Conservation (phyloP, 92 coral and sea anemone species). For the Micromussa lordhowensis region DNA sequence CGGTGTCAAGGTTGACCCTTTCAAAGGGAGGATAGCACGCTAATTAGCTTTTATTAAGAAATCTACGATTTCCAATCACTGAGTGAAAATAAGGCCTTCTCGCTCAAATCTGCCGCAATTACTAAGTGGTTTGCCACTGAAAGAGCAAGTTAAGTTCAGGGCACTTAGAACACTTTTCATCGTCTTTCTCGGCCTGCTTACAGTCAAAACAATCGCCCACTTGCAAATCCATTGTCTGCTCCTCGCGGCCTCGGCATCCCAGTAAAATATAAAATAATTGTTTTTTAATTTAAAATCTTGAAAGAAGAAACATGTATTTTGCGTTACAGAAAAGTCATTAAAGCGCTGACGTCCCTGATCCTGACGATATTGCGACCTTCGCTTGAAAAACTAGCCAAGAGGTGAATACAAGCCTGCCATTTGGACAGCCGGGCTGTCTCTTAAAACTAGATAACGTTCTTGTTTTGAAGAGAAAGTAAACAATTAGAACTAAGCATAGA, state of each 20-base stretch:
- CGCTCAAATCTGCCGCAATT: neutral
- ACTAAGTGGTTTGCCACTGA: neutral
- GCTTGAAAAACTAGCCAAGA: slow-evolving; percentile 4
- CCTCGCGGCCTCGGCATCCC: neutral
- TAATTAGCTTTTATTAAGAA: slow-evolving; percentile 27
- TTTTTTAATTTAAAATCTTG: neutral
- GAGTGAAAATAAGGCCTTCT: neutral
- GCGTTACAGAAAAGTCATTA: neutral
- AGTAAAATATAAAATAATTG: neutral
- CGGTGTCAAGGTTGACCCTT: slow-evolving; percentile 33
- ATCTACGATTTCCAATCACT: slow-evolving; percentile 16
- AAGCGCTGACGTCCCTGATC: neutral
- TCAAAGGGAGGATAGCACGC: neutral
- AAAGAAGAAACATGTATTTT: neutral
- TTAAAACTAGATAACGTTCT: neutral
- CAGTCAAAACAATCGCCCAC: neutral
- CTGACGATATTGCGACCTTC: neutral
- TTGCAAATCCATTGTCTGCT: neutral
- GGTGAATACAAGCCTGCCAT: neutral
- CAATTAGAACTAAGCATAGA: slow-evolving; percentile 5
- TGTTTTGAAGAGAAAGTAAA: slow-evolving; percentile 16
- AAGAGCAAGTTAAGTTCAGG: neutral
- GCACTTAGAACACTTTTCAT: neutral
- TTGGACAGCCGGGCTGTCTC: neutral
- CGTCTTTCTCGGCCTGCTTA: neutral